Evolutionary conservation across 2,113 vertebrate species (phyloP).

Genomic region (Passer montanus): DNA sequence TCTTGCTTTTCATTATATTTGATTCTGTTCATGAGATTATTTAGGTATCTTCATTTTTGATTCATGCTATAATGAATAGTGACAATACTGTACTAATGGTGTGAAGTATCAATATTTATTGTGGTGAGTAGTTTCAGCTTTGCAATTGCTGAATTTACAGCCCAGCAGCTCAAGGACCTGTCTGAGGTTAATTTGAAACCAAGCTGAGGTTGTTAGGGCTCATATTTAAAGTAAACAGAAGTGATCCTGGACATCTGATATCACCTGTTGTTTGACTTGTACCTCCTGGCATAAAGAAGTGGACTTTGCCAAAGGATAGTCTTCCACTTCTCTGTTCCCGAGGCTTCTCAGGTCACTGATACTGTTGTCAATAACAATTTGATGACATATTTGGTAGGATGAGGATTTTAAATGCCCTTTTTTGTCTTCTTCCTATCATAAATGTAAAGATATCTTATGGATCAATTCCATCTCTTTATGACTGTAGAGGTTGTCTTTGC

Average conservation of each 20-base stretch:
- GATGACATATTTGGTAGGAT: background rate
- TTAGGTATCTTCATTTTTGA: background rate
- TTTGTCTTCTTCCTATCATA: background rate
- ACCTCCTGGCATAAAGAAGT: background rate
- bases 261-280: background rate
- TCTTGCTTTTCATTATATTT: background rate
- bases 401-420: background rate
- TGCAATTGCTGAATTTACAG: background rate
- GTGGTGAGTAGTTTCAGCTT: background rate
- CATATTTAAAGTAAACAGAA: slow-evolving; percentile 23
- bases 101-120: background rate
- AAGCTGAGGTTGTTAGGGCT: background rate
- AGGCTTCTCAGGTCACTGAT: background rate
- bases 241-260: slow-evolving; percentile 25
- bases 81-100: background rate
- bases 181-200: slow-evolving; percentile 15
- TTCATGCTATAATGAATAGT: background rate
- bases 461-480: background rate
- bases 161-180: background rate
- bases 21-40: background rate
- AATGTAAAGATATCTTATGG: background rate
- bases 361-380: background rate
- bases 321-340: background rate
- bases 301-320: background rate
- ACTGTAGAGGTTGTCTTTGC: background rate